Evolutionary conservation across 2,113 vertebrate genomes (phyloP).

Genomic region (Elgaria multicarinata): DNA sequence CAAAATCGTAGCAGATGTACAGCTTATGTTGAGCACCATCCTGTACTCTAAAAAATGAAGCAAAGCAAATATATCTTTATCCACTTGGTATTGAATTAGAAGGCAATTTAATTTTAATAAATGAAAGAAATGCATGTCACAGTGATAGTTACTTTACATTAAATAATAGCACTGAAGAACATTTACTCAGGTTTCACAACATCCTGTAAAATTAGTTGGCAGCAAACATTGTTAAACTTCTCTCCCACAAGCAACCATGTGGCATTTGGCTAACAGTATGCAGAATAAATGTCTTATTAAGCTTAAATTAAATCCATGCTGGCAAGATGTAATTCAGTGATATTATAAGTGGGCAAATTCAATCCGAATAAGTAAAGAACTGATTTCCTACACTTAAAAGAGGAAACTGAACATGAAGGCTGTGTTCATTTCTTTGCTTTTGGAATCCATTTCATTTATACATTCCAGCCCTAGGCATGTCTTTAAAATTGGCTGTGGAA

Average conservation of each 20-base stretch:
- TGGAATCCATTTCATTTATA: not conserved
- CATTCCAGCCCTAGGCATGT: not conserved
- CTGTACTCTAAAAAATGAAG: not conserved
- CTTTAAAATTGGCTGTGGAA: too few relatives aligned
- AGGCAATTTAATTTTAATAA: not conserved
- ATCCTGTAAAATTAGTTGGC: slow-evolving; percentile 49
- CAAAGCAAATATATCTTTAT: not conserved
- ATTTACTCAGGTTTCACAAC: slow-evolving; percentile 46
- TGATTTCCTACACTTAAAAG: slow-evolving; percentile 40
- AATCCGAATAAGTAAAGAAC: slow-evolving; percentile 41
- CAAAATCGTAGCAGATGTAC: not conserved
- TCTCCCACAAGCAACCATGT: slow-evolving; percentile 39
- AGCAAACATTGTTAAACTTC: slow-evolving; percentile 58
- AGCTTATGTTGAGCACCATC: not conserved
- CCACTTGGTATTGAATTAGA: not conserved
- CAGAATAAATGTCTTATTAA: slow-evolving; percentile 58
- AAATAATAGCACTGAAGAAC: slow-evolving; percentile 32
- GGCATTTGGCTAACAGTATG: slow-evolving; percentile 55
- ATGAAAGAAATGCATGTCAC: not conserved
- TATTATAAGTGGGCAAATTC: slow-evolving; percentile 29
- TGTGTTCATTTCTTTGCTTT: not conserved
- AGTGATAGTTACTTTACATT: not conserved
- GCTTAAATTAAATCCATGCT: slow-evolving; percentile 62
- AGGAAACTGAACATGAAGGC: slow-evolving; percentile 37
- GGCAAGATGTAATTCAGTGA: slow-evolving; percentile 53